Evolutionary conservation across 2,888 invertebrate genomes (phyloP), one percentile per base, ranked within the genome.

Genomic region (Agrochola macilenta): DNA sequence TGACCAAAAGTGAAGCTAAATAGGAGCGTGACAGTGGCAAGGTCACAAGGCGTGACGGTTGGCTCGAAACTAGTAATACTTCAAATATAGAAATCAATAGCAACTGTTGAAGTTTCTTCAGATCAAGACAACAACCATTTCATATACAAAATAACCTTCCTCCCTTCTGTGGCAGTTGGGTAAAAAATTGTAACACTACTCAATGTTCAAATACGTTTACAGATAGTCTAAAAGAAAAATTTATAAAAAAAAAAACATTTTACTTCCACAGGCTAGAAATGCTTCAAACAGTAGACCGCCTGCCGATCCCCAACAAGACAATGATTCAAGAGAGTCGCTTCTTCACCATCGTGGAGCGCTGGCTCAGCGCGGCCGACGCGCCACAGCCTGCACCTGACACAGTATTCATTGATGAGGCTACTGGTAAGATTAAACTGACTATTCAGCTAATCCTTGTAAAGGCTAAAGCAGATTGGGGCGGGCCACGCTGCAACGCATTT

Each of bases 251-350:
- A 8, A 52, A 52, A n/a, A 12, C 12, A 17, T 64, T 49, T 26
- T 5, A 20, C 35, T n/a, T 79, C 20, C 20, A 30, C 93, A 98
- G 98, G 95, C 97, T 97, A 84, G 98, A 98, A 89, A 97, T 98
- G 91, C 95, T 99, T 46, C 97, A 98, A 90, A 98, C 99, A 0
- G 95, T 99, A 78, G 98, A 98, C 85, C 97, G 98, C 39, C 97
- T 99, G 85, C 99, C 99, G 17, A 99, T 99, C 85, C 98, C 98
- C 5, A 99, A 99, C 94, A 99, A 98, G 95, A 99, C 99, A 0
- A 98, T 99, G 97, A 97, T 99, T 14, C 98, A 98, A 90, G 99
- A 99, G 92, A 99, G 99, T 90, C 98, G 99, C 90, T 98, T 99
- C 85, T 97, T 99, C 90, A 97, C 97, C 46, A 97, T 98, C 23